Conservation (phyloP, 2,797 vertebrate species). For the Falco berigora region DNA sequence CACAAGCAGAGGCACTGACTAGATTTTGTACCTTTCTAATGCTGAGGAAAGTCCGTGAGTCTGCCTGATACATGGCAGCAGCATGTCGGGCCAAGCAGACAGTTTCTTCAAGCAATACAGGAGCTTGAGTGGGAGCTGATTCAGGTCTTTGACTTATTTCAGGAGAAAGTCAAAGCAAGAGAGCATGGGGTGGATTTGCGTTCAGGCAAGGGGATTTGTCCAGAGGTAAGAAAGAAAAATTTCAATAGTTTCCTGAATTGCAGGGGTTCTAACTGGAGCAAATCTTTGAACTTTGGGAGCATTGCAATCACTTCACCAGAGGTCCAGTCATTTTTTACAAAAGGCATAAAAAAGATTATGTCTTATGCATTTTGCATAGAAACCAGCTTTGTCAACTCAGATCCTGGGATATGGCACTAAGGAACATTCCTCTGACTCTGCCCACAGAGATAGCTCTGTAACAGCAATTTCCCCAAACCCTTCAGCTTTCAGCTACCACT, state of each 20-base stretch:
- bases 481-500: conserved; percentile 9
- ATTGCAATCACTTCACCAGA: neutral
- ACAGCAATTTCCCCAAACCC: neutral
- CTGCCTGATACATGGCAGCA: neutral
- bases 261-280: neutral
- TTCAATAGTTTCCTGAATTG: neutral
- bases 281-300: neutral
- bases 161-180: neutral
- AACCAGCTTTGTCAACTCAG: conserved; percentile 2
- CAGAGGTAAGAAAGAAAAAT: neutral
- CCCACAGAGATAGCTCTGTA: neutral
- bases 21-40: neutral
- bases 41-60: neutral
- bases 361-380: neutral
- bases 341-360: neutral
- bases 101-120: neutral
- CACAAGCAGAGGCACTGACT: neutral
- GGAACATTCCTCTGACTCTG: neutral
- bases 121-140: neutral
- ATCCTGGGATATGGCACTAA: neutral
- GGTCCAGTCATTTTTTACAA: neutral
- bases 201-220: neutral
- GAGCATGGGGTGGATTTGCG: neutral
- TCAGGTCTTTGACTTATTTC: neutral
- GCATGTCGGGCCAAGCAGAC: neutral